phyloP scores from a whole-genome alignment of 2,888 invertebrate genomes.

The Chrysotoxum bicinctum region DNA sequence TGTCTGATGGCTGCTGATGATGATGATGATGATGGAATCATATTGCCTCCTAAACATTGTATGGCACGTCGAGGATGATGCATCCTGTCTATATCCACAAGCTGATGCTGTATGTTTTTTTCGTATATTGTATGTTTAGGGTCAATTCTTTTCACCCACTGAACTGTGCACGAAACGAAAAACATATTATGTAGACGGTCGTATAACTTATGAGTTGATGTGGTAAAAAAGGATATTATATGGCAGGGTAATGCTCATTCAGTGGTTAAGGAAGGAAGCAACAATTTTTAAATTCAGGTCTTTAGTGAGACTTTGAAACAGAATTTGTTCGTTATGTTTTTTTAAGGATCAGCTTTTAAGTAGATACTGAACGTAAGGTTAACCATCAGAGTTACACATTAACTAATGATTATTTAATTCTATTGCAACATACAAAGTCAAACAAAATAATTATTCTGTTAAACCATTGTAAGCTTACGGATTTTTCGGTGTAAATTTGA shows the following conservation, averaged over 20 bases:
- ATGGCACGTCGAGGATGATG: slow-evolving; percentile 9
- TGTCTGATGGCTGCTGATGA: slow-evolving; percentile 18
- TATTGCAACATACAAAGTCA: no score
- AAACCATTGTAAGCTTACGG: no score
- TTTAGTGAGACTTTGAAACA: no score
- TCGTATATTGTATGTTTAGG: slow-evolving; percentile 30
- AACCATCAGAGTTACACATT: no score
- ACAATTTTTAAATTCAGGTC: neutral
- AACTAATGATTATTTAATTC: no score
- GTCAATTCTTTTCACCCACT: slow-evolving; percentile 57
- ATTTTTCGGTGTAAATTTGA: no score
- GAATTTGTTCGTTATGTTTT: no score
- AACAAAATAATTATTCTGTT: no score
- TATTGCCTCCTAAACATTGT: slow-evolving; percentile 38
- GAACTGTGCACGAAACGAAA: slow-evolving; percentile 39
- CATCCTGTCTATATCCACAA: slow-evolving; percentile 5
- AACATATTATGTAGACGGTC: neutral
- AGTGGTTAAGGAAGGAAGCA: neutral
- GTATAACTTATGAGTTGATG: neutral
- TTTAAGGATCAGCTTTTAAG: no score
- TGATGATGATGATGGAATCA: slow-evolving; percentile 33
- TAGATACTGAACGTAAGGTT: no score
- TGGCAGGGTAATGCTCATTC: neutral
- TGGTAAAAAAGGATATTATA: neutral
- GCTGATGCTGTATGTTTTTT: neutral